Base-by-base conservation (phyloP, 2,888 invertebrate species). In the Ametastegia equiseti region DNA sequence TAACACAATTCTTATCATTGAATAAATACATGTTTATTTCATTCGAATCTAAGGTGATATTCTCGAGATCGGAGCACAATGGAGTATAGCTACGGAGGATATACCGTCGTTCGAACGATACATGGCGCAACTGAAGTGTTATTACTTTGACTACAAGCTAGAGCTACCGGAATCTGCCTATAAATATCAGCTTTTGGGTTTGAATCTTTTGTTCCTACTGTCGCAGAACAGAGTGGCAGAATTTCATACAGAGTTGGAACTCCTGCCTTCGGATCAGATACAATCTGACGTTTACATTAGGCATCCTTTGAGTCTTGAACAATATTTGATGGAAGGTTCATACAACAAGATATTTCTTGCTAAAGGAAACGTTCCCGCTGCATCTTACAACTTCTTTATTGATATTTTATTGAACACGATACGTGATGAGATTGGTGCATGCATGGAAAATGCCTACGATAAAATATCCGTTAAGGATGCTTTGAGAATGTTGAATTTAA, bases 301-400 rank as follows among this genome's bases (percentile, higher is more conserved):
- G 83, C 98, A 99, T 89, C 98, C 99, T 0, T 94, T 99, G 13
- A 97, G 98, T 9, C 94, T 99, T 88, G 99, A 99, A 89, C 99
- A 99, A 91, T 99, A 98, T 92, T 94, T 99, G 80, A 99, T 99
- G 99, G 99, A 99, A 92, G 99, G 99, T 71, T 98, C 98, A 86
- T 99, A 99, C 91, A 99, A 99, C 91, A 99, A 99, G 93, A 96
- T 96, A 89, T 92, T 92, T 83, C 89, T 95, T 80, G 95, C 95
- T 0, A 94, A 96, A 94, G 98, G 97, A 33, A 98, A 98, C 92
- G 98, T 99, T 5, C 99, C 99, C 82, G 98, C 99, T 0, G 97
- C 97, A 84, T 97, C 96, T 84, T 99, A 99, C 92, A 98, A 97
- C 83, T 96, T 98, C 87, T 99, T 99, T 92, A 99, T 99, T 94